Conservation (phyloP, 2,113 vertebrate genomes). For the Cyphomyrus discorhynchus region DNA sequence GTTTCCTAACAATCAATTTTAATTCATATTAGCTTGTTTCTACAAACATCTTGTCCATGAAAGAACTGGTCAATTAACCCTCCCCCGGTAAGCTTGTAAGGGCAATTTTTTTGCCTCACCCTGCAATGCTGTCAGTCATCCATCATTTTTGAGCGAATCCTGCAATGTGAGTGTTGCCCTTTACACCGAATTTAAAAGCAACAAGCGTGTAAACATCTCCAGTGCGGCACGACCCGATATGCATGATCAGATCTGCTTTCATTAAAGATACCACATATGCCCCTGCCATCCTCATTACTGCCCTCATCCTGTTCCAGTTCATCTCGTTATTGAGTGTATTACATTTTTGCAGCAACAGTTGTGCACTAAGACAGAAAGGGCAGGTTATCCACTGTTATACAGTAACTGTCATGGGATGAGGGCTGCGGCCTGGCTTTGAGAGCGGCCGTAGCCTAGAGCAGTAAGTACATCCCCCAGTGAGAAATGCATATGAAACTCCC, state of each 20-base stretch:
- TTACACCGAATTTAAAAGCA: background rate
- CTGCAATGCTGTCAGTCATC: background rate
- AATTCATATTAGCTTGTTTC: background rate
- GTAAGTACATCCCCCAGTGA: background rate
- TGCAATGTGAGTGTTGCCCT: background rate
- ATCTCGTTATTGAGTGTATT: background rate
- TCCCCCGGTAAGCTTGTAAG: too few species aligned
- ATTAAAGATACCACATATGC: background rate
- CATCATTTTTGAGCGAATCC: background rate
- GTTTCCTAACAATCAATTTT: background rate
- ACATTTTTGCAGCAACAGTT: background rate
- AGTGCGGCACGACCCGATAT: background rate
- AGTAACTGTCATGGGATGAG: background rate
- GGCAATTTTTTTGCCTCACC: background rate
- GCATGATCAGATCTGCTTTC: background rate
- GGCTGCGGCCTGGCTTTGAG: background rate
- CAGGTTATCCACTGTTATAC: background rate
- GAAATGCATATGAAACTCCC: background rate
- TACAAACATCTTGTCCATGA: background rate
- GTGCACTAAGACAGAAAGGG: background rate
- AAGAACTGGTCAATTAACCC: background rate
- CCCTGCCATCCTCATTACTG: background rate
- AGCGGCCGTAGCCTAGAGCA: background rate
- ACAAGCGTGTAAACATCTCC: background rate
- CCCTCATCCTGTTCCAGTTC: background rate